Conservation (phyloP, 2,888 invertebrate species). For the Eristalis pertinax region DNA sequence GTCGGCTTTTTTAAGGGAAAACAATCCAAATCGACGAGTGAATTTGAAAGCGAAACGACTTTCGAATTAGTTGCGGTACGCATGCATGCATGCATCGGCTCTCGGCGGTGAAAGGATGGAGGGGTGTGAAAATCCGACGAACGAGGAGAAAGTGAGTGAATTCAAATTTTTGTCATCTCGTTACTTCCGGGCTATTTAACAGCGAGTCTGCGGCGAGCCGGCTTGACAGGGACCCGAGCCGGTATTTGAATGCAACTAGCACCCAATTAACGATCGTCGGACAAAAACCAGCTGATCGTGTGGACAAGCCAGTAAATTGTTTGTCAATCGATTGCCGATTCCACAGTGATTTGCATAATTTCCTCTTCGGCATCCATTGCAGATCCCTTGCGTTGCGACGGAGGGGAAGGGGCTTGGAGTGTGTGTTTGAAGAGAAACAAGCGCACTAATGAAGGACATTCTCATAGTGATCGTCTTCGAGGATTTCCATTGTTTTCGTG, state of each 20-base stretch:
- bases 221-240: conserved; percentile 13
- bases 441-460: conserved; percentile 58
- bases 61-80: conserved; percentile 41
- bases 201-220: conserved; percentile 6
- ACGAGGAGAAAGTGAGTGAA: background rate
- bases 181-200: conserved; percentile 48
- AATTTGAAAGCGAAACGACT: conserved; percentile 41
- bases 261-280: conserved; percentile 43
- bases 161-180: conserved; percentile 10
- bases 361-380: background rate
- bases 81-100: background rate
- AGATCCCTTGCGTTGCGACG: background rate
- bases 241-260: conserved; percentile 39
- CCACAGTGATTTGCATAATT: conserved; percentile 49
- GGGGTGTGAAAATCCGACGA: conserved; percentile 17
- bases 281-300: conserved; percentile 15
- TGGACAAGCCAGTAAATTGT: conserved; percentile 25
- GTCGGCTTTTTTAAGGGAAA: conserved; percentile 32
- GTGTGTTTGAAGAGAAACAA: conserved; percentile 7
- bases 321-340: conserved; percentile 15
- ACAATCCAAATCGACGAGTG: conserved; percentile 4
- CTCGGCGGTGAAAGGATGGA: background rate
- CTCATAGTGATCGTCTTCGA: conserved; percentile 38
- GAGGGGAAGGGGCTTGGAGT: background rate
- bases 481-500: conserved; percentile 22